A percentile compares a stretch with the other conserved stretches of the same genome.
These are phyloP conservation scores for Bombus ignitus DNA, from an alignment of 1,140 invertebrate species.

Conservation along the genomic window DNA sequence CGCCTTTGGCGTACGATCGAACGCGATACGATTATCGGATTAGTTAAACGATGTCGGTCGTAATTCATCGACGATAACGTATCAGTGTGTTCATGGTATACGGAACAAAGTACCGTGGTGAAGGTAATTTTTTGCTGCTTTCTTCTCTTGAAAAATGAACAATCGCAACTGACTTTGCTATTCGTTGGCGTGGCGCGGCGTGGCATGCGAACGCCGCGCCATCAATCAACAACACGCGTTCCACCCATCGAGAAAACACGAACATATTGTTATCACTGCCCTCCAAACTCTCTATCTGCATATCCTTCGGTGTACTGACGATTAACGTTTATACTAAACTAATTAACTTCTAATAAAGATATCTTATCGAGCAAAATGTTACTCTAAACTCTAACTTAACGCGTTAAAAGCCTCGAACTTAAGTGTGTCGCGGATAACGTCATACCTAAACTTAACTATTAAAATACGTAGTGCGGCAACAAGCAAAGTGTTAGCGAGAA, in stretches of 20 bases:
- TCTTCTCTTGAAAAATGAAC: neutral
- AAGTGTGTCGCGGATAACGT: conserved; percentile 51
- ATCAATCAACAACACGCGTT: neutral
- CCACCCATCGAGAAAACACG: conserved; percentile 22
- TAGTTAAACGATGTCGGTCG: too few species aligned
- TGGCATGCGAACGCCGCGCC: neutral
- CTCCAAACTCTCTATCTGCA: conserved; percentile 73
- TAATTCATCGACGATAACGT: conserved; percentile 3
- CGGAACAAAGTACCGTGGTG: conserved; percentile 9
- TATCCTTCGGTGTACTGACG: conserved; percentile 78
- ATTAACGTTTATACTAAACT: conserved; percentile 77
- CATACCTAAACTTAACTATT: conserved; percentile 42
- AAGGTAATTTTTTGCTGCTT: neutral
- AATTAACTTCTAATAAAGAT: conserved; percentile 75
- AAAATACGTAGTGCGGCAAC: conserved; percentile 38
- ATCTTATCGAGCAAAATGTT: conserved; percentile 74
- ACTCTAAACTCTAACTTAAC: conserved; percentile 62
- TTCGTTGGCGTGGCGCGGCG: neutral
- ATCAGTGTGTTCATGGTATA: conserved; percentile 15
- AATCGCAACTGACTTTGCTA: neutral
- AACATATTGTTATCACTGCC: conserved; percentile 73
- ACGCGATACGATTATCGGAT: neutral
- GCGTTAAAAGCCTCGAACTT: neutral
- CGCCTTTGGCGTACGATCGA: neutral
- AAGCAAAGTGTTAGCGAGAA: neutral